A percentile compares a stretch with the other conserved stretches of the same genome.
These are phyloP conservation scores for Phytoseiulus persimilis DNA, from an alignment of 2,888 invertebrate genomes.

Conservation along the genomic window DNA sequence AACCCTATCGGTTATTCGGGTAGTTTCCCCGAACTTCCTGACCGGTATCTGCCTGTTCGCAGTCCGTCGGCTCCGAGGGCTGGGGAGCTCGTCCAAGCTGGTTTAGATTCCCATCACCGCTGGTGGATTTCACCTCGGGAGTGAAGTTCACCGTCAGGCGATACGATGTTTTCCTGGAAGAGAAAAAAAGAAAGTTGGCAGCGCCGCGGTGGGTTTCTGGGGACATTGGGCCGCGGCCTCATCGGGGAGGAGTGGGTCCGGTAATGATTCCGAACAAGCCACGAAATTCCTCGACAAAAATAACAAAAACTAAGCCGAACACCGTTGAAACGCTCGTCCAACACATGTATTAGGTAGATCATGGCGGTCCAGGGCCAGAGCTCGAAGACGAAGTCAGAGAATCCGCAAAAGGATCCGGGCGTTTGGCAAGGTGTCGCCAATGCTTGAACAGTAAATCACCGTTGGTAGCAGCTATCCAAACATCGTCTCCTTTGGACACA, in stretches of 20 bases:
- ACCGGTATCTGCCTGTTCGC: not conserved
- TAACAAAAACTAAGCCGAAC: not conserved
- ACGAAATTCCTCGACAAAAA: not conserved
- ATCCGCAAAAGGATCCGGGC: not conserved
- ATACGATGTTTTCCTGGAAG: no score
- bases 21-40: not conserved
- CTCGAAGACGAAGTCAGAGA: not conserved
- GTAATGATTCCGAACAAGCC: not conserved
- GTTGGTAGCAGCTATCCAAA: constrained; percentile 34
- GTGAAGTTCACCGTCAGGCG: no score
- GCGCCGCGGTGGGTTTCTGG: no score
- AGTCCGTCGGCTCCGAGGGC: not conserved
- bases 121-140: no score
- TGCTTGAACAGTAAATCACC: not conserved
- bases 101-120: no score
- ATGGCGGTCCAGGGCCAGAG: not conserved
- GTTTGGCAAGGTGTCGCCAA: not conserved
- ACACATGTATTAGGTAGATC: not conserved
- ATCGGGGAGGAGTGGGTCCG: not conserved
- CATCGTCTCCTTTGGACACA: constrained; percentile 13
- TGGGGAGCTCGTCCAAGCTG: no score
- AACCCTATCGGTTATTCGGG: not conserved
- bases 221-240: no score
- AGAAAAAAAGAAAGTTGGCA: no score
- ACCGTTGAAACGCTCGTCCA: not conserved